Evolutionary conservation across 2,113 vertebrate genomes (phyloP), one percentile per base, ranked within the genome.

Genomic region (Eulemur macaco): DNA sequence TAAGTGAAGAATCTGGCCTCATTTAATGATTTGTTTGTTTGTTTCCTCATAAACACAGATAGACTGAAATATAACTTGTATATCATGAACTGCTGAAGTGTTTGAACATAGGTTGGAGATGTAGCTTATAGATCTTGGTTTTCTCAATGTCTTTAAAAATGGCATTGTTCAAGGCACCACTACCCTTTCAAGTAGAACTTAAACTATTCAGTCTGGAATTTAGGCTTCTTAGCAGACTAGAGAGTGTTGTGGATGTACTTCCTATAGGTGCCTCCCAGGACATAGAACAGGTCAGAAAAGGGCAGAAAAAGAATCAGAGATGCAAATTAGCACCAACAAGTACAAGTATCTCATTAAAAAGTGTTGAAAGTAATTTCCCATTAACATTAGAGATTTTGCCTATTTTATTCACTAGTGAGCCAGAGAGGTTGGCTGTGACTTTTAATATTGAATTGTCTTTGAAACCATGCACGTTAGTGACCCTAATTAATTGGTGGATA

Each of bases 361-460:
- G 31, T 74, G 23, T 77, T 64, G 52, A 83, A 92, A 1, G 5
- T 87, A 63, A 85, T 90, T 96, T 94, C 42, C 94, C 31, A 58
- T 77, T 94, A 39, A 76, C n/a, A 20, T 71, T 77, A 86, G 31
- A 21, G n/a, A 58, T 64, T 95, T 94, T 93, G 20, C 13, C 31
- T 66, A 76, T 87, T 96, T 94, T 90, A 77, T 63, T 69, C 39
- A 86, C n/a, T 91, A 95, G 71, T 81, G 37, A 76, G 23, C 21
- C 87, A 18, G 21, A 77, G 68, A 84, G 20, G 8, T 78, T 95
- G 66, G 21, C 23, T 94, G 1, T 92, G 34, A 85, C 45, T 89
- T 93, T 91, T 80, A 37, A 50, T 84, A 74, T 27, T 92, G 68
- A 76, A 77, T 81, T 96, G 12, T 87, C 66, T 84, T 95, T 60